Evolutionary conservation across 2,888 invertebrate species (phyloP), one percentile per base, ranked within the genome.

Genomic region (Chymomyza procnemis): DNA sequence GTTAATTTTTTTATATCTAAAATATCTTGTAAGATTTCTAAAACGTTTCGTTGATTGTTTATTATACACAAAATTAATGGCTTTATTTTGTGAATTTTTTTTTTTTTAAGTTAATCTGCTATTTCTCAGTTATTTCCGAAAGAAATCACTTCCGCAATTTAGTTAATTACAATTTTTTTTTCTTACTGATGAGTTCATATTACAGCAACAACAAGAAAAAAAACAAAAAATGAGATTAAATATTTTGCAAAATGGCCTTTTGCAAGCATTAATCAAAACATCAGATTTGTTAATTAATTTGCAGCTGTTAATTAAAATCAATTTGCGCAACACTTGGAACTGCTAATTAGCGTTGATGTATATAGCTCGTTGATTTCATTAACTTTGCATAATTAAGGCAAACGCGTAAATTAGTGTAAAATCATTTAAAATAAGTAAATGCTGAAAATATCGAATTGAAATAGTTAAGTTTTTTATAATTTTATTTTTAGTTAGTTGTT

Each of bases 231-330:
- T 3, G 3, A 41, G 34, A 9, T 41, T 41, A 41, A 41, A 12
- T 41, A 12, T 41, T 41, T 41, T 41, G 34, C 34, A 41, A 41
- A 41, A 41, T 41, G 34, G 12, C 34, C 34, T 41, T 41, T 41
- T 41, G 34, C 34, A 41, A 12, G 34, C 50, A 73, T 73, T 64
- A 74, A 66, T 74, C 64, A 73, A 66, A 54, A 57, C 63, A 63
- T 65, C 48, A 56, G 52, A 50, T 41, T 59, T 65, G 66, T 70
- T 75, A 73, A 74, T 74, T 73, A 73, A 71, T 41, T 65, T 21
- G n/a, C 18, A 66, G 64, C 66, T 75, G 71, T 21, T 19, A 19
- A 73, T 73, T 74, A 74, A 74, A 74, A 73, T 74, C 70, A 73
- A 73, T 73, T 73, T 73, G 66, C 75, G 70, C 75, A 66, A 74